Evolutionary conservation across 30 jellyfish, hydroid and myxozoan species (phyloP).

Genomic region (Mastigias papua): DNA sequence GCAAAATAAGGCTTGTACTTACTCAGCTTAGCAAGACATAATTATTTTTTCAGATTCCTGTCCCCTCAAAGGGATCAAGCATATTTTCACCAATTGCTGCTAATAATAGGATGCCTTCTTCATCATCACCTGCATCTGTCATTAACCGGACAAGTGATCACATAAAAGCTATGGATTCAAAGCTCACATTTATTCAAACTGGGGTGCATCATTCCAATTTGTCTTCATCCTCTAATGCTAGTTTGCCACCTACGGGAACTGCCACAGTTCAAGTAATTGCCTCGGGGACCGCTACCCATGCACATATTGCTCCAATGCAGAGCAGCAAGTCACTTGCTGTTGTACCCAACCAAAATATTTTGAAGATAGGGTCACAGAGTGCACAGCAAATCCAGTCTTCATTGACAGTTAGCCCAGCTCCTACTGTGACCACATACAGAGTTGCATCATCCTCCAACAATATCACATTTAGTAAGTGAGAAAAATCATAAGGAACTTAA

Average conservation of each 20-base stretch:
- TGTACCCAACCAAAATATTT: conserved; percentile 73
- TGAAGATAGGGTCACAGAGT: conserved; percentile 78
- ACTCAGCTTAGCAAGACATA: too few species aligned
- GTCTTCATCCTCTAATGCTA: conserved; percentile 21
- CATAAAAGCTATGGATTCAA: conserved; percentile 58
- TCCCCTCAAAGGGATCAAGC: conserved; percentile 72
- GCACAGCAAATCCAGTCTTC: conserved; percentile 66
- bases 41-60: conserved; percentile 66
- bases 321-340: conserved; percentile 54
- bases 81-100: conserved; percentile 77
- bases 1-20: too few species aligned
- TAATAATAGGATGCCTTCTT: conserved; percentile 73
- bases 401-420: conserved; percentile 12
- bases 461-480: conserved; percentile 64
- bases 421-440: conserved; percentile 59
- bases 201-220: conserved; percentile 74
- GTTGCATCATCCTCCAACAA: conserved; percentile 64
- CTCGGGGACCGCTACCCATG: conserved; percentile 88
- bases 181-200: conserved; percentile 43
- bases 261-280: conserved; percentile 97
- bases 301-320: conserved; percentile 64
- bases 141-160: conserved; percentile 77
- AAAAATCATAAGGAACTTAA: too few species aligned
- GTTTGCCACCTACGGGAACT: conserved; percentile 67
- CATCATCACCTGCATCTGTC: conserved; percentile 72